Percentiles rank a stretch among this genome's conserved stretches.
Evolutionary conservation across 1,140 invertebrate species (phyloP).

Genomic region (Trichogramma pretiosum): DNA sequence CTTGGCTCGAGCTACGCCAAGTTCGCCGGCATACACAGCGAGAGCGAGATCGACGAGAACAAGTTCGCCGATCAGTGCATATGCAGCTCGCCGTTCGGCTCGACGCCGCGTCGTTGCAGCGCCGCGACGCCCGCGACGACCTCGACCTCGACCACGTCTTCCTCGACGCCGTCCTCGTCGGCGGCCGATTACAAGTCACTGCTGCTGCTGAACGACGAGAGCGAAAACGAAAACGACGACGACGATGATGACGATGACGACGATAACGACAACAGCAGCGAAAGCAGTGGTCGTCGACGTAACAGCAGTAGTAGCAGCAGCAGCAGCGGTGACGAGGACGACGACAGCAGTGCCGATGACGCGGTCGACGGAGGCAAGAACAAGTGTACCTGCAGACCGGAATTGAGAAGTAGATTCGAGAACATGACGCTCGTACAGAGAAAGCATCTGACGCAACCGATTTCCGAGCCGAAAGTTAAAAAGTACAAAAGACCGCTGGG

Average conservation of each 20-base stretch:
- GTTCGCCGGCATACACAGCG: constrained; percentile 26
- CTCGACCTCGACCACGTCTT: constrained; percentile 2
- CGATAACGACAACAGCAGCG: constrained; percentile 1
- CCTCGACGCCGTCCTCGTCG: too few species aligned
- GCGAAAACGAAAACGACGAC: background rate
- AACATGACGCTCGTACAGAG: background rate
- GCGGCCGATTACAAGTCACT: constrained; percentile 1
- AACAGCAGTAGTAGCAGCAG: constrained; percentile 26
- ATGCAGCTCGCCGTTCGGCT: constrained; percentile 63
- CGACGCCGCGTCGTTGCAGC: constrained; percentile 48
- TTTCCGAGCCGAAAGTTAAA: background rate
- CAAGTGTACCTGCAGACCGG: background rate
- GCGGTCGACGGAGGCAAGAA: background rate
- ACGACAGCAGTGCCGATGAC: background rate
- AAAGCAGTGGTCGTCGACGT: constrained; percentile 6
- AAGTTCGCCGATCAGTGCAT: constrained; percentile 61
- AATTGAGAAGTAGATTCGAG: background rate
- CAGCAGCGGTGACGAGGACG: background rate
- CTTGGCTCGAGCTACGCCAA: constrained; percentile 29
- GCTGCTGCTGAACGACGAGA: background rate
- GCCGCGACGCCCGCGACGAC: background rate
- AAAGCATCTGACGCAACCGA: constrained; percentile 10
- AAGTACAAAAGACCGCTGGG: background rate
- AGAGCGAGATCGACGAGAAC: constrained; percentile 54
- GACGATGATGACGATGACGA: background rate